These are phyloP conservation scores for Leptobrachium leishanense DNA, from an alignment of 2,113 vertebrate genomes.

Conservation along the genomic window DNA sequence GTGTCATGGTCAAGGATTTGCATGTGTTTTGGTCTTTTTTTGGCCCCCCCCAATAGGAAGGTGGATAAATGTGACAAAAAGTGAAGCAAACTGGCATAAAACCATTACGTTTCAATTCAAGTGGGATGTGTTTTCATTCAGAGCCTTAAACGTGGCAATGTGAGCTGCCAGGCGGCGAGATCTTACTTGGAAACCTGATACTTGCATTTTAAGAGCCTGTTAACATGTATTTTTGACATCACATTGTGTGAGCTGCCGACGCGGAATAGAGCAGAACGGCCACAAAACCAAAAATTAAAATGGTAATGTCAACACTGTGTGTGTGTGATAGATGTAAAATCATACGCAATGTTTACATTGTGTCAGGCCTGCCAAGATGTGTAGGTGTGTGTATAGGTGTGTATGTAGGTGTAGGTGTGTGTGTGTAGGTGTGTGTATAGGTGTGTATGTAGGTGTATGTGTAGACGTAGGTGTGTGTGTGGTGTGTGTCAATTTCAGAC, in stretches of 20 bases:
- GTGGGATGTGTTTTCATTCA: background rate
- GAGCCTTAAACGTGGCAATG: background rate
- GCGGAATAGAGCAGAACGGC: no score
- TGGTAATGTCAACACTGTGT: no score
- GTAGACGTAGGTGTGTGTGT: no score
- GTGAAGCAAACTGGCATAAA: background rate
- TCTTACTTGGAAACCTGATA: background rate
- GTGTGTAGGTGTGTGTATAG: no score
- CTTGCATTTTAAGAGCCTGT: background rate
- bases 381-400: no score
- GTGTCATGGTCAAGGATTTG: background rate
- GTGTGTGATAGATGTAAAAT: no score
- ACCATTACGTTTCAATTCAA: background rate
- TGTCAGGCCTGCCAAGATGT: no score
- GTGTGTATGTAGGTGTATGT: no score
- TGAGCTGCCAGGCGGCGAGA: background rate
- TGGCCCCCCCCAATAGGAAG: background rate
- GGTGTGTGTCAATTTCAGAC: no score
- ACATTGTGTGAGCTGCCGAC: background rate
- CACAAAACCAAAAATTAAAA: no score
- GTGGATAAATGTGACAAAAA: background rate
- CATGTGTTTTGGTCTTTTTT: background rate
- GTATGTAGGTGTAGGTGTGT: no score
- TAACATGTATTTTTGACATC: background rate
- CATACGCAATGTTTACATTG: no score